These are phyloP conservation scores for Ostrea denselamellosa DNA, from an alignment of 1,140 invertebrate genomes.

Conservation along the genomic window DNA sequence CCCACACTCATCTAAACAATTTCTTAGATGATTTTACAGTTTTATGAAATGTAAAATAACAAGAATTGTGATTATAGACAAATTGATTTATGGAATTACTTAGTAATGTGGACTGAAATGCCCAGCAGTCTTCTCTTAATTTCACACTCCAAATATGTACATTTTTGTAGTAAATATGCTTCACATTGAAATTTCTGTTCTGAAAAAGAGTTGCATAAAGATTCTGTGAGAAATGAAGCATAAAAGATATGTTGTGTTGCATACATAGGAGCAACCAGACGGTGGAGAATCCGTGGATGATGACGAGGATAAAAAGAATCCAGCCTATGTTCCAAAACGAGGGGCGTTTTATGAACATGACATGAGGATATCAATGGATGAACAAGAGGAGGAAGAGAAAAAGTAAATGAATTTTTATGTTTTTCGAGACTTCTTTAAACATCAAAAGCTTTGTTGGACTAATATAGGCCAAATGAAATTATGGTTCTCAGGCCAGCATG, in stretches of 20 bases:
- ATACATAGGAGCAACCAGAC: constrained; percentile 71
- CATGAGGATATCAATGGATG: constrained; percentile 64
- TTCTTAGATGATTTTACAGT: no score
- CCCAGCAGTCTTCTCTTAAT: no score
- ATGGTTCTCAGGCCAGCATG: no score
- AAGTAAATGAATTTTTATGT: constrained; percentile 47
- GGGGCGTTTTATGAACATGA: constrained; percentile 98
- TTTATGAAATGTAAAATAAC: no score
- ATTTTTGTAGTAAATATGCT: no score
- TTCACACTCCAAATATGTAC: no score
- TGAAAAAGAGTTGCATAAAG: neutral
- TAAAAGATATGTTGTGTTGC: neutral
- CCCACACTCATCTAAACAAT: no score
- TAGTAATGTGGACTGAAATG: no score
- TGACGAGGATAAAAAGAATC: constrained; percentile 96
- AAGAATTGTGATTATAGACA: no score
- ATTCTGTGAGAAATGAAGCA: neutral
- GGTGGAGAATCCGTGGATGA: constrained; percentile 84
- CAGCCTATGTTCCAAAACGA: constrained; percentile 96
- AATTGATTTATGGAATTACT: no score
- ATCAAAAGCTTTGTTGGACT: neutral
- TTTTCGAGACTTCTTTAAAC: neutral
- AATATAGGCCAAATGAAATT: no score
- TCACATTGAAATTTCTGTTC: neutral
- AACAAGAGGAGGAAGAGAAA: constrained; percentile 79